These are phyloP conservation scores for Ormyrus thymus DNA, from an alignment of 2,888 invertebrate genomes.

Conservation along the genomic window DNA sequence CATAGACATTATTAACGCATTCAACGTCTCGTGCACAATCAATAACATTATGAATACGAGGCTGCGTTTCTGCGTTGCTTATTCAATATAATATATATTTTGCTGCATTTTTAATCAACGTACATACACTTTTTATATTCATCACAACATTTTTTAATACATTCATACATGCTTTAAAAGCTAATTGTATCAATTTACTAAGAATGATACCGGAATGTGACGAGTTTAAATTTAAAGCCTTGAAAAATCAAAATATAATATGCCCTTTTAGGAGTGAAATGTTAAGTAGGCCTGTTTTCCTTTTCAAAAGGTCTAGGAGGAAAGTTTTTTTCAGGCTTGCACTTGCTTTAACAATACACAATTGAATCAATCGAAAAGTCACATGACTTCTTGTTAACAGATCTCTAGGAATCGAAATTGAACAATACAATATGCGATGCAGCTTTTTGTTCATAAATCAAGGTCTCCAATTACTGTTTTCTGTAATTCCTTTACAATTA, in stretches of 20 bases:
- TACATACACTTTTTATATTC: conserved; percentile 26
- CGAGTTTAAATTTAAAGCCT: conserved; percentile 63
- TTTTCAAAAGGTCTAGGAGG: conserved; percentile 38
- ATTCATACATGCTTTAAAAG: conserved; percentile 58
- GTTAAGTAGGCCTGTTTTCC: conserved; percentile 52
- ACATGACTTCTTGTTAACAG: conserved; percentile 28
- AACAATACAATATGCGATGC: conserved; percentile 38
- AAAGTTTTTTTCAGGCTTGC: conserved; percentile 29
- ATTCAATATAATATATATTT: conserved; percentile 50
- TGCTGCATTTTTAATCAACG: conserved; percentile 32
- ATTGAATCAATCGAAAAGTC: conserved; percentile 16
- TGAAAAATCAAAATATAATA: conserved; percentile 55
- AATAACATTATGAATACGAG: conserved; percentile 62
- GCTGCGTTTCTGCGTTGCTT: conserved; percentile 54
- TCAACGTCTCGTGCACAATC: conserved; percentile 66
- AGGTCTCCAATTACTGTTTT: conserved; percentile 49
- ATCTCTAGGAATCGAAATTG: conserved; percentile 41
- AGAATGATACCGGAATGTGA: conserved; percentile 72
- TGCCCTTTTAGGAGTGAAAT: conserved; percentile 52
- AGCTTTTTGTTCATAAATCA: conserved; percentile 48
- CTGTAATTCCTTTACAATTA: conserved; percentile 42
- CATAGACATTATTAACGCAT: conserved; percentile 62
- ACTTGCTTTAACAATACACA: conserved; percentile 29
- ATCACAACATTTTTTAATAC: conserved; percentile 51
- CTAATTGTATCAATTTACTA: conserved; percentile 68